Evolutionary conservation across 2,797 vertebrate genomes (phyloP), one percentile per base, ranked within the genome.

Genomic region (Pogoniulus pusillus): DNA sequence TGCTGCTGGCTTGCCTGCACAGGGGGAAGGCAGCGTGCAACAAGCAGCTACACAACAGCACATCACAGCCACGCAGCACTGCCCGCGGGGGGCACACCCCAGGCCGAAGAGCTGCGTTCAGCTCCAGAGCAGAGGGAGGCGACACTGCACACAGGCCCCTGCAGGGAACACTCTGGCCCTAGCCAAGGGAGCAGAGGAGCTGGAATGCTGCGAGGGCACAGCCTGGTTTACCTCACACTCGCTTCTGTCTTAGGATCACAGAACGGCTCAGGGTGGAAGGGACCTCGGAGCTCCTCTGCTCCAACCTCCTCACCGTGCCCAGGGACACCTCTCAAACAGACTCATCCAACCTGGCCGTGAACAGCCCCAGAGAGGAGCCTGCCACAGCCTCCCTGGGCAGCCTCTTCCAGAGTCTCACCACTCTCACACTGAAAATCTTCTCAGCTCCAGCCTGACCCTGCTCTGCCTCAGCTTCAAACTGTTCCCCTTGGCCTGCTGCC

Each of bases 151-250:
- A 54, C 10, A 81, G 77, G 66, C 37, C 27, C 34, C 24, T 34
- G 2, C 17, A 30, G 65, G 64, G 54, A 0, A 18, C 4, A 18
- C 55, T 27, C 55, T 4, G 3, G 15, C 59, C 65, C 57, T 37
- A 29, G 47, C n/a, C 63, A 34, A 55, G 0, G 16, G 53, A 24
- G 8, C 5, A 37, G 35, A 76, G 81, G 11, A 91, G 70, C 53
- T 35, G 18, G 1, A 65, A 30, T 17, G 58, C 74, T 57, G 10
- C 7, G 4, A 49, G 57, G 49, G 59, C 54, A 39, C 6, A 0
- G 16, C 1, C 30, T 45, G 6, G 1, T 49, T 45, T 41, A n/a
- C 2, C 51, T 7, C 1, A 7, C 2, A 1, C 26, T 72, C 59
- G 19, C 4, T 69, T 16, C 29, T 53, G 64, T 14, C 4, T 12